Conservation (phyloP, 2,888 invertebrate species). For the Lissonota sp. region DNA sequence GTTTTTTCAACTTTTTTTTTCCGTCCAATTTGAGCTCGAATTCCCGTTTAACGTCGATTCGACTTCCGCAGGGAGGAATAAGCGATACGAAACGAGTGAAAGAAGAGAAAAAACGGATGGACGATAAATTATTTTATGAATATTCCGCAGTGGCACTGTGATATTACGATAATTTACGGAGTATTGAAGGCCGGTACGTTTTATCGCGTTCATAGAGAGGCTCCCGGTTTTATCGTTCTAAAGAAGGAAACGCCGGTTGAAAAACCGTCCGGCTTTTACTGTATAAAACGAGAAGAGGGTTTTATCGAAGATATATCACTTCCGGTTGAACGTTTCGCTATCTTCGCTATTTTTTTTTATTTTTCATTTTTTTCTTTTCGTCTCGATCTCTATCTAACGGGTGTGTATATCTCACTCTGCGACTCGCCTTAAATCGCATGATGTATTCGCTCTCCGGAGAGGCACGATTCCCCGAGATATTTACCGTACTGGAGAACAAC, state of each 20-base stretch:
- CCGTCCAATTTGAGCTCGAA: no score
- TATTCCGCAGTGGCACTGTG: slow-evolving; percentile 40
- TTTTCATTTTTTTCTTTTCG: slow-evolving; percentile 15
- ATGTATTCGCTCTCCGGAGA: slow-evolving; percentile 49
- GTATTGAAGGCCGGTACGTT: slow-evolving; percentile 46
- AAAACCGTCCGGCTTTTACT: slow-evolving; percentile 13
- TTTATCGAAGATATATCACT: slow-evolving; percentile 65
- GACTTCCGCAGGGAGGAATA: slow-evolving; percentile 28
- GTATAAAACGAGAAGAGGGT: slow-evolving; percentile 3
- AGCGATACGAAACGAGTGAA: neutral
- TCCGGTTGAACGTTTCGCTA: slow-evolving; percentile 54
- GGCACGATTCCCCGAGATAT: slow-evolving; percentile 53
- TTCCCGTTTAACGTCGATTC: neutral
- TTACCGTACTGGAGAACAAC: slow-evolving; percentile 37
- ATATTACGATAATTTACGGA: slow-evolving; percentile 55
- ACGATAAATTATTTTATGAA: slow-evolving; percentile 47
- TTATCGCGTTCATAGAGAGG: slow-evolving; percentile 37
- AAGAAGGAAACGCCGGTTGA: slow-evolving; percentile 29
- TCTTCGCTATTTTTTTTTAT: slow-evolving; percentile 37
- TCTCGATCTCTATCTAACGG: slow-evolving; percentile 50
- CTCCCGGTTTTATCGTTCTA: slow-evolving; percentile 48
- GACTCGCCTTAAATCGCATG: slow-evolving; percentile 58
- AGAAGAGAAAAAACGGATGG: slow-evolving; percentile 39
- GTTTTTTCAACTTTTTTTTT: no score
- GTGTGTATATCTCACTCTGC: slow-evolving; percentile 39